A percentile compares a stretch with the other conserved stretches of the same genome.
phyloP scores from a whole-genome alignment of 37 sponge, comb jelly and placozoan genomes.

The Beroe ovata region DNA sequence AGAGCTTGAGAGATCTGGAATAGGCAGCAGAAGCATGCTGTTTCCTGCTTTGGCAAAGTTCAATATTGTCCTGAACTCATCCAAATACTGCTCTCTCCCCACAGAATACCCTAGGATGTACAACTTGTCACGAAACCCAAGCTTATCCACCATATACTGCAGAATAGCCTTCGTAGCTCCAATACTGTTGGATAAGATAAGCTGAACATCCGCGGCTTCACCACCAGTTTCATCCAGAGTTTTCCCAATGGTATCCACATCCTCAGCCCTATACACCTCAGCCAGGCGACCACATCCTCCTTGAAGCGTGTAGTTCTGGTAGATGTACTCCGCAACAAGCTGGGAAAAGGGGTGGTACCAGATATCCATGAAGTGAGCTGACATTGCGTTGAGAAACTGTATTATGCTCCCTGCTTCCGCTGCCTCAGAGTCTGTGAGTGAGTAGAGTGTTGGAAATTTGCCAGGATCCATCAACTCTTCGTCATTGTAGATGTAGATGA shows the following conservation, averaged over 20 bases:
- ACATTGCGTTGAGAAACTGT: neutral
- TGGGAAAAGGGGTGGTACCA: slow-evolving; percentile 28
- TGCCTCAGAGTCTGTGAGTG: slow-evolving; percentile 24
- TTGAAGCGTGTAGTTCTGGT: neutral
- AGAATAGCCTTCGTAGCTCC: neutral
- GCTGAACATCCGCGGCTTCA: neutral
- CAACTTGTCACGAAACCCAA: neutral
- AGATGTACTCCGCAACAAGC: neutral
- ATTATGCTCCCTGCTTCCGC: neutral
- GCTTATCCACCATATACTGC: neutral
- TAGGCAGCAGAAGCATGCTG: neutral
- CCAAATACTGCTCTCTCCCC: neutral
- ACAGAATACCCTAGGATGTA: slow-evolving; percentile 34
- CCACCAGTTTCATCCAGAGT: neutral
- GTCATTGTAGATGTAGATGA: slow-evolving; percentile 28
- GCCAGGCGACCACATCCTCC: neutral
- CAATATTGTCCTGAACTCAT: neutral
- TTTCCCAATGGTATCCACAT: neutral
- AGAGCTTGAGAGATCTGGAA: neutral
- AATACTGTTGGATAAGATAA: neutral
- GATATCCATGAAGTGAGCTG: neutral
- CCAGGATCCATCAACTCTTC: neutral
- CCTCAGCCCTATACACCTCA: neutral
- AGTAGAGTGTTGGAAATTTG: slow-evolving; percentile 11
- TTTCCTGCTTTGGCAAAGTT: neutral